Conservation (phyloP, 2,797 vertebrate species). For the Rhinophrynus dorsalis region DNA sequence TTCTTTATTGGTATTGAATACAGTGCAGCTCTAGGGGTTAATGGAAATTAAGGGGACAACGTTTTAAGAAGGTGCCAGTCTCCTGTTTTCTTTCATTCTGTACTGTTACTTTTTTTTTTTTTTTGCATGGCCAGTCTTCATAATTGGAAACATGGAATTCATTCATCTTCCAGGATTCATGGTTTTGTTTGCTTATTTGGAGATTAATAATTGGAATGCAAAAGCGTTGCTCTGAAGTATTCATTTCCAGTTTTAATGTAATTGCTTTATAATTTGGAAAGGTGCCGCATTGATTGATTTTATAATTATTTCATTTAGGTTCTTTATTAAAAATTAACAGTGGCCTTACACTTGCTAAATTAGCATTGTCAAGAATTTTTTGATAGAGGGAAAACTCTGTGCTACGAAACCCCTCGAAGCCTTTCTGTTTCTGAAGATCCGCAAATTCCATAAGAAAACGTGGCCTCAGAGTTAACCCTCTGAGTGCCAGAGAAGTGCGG, state of each 20-base stretch:
- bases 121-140: constrained; percentile 22
- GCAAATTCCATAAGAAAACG: neutral
- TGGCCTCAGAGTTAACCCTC: too few species aligned
- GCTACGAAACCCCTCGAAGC: neutral
- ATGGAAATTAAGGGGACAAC: constrained; percentile 51
- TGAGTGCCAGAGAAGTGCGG: too few species aligned
- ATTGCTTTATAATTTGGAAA: constrained; percentile 68
- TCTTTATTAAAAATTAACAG: constrained; percentile 79
- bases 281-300: constrained; percentile 75
- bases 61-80: constrained; percentile 46
- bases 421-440: neutral
- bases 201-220: constrained; percentile 51
- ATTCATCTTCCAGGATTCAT: constrained; percentile 30
- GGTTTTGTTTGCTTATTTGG: constrained; percentile 49
- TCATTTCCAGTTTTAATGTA: constrained; percentile 65
- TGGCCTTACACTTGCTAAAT: constrained; percentile 76
- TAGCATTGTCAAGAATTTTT: constrained; percentile 71
- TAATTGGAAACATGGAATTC: constrained; percentile 40
- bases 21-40: constrained; percentile 15
- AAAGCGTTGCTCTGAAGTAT: constrained; percentile 58
- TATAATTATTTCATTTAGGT: constrained; percentile 77
- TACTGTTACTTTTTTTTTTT: constrained; percentile 14
- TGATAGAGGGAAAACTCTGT: constrained; percentile 64
- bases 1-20: neutral
- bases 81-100: constrained; percentile 22